phyloP scores from a whole-genome alignment of 2,797 vertebrate species.

The Sphenopsis melanotis region DNA sequence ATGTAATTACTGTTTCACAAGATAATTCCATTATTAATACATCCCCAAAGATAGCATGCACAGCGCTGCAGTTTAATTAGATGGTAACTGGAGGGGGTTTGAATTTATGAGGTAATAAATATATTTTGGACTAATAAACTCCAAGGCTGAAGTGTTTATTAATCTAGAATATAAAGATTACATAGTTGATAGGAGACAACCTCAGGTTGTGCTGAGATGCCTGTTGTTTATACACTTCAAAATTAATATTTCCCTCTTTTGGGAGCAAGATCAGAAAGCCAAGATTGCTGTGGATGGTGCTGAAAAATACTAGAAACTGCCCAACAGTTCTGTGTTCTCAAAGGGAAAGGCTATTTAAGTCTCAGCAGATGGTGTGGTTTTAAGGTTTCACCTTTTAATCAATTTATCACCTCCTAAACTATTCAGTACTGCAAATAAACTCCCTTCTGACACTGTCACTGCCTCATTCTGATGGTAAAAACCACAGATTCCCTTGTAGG shows the following conservation, averaged over 20 bases:
- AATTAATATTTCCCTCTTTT: background rate
- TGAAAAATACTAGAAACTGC: background rate
- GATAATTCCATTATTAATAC: conserved; percentile 53
- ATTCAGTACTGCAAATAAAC: background rate
- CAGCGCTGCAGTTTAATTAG: conserved; percentile 57
- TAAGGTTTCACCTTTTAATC: background rate
- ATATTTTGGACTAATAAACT: conserved; percentile 59
- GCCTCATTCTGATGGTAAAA: background rate
- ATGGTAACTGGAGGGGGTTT: conserved; percentile 53
- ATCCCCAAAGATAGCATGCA: conserved; percentile 40
- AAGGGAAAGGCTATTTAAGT: background rate
- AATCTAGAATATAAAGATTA: conserved; percentile 36
- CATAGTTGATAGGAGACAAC: background rate
- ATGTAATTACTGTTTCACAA: conserved; percentile 42
- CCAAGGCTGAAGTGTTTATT: conserved; percentile 47
- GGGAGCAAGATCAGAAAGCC: background rate
- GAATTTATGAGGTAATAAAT: conserved; percentile 65
- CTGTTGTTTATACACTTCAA: background rate
- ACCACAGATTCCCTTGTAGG: background rate
- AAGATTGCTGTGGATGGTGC: background rate
- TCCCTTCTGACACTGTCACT: background rate
- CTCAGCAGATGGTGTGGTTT: background rate
- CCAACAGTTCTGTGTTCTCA: background rate
- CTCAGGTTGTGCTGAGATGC: background rate
- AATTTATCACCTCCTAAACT: background rate